Conservation (phyloP, 2,113 vertebrate genomes). For the Naja naja region DNA sequence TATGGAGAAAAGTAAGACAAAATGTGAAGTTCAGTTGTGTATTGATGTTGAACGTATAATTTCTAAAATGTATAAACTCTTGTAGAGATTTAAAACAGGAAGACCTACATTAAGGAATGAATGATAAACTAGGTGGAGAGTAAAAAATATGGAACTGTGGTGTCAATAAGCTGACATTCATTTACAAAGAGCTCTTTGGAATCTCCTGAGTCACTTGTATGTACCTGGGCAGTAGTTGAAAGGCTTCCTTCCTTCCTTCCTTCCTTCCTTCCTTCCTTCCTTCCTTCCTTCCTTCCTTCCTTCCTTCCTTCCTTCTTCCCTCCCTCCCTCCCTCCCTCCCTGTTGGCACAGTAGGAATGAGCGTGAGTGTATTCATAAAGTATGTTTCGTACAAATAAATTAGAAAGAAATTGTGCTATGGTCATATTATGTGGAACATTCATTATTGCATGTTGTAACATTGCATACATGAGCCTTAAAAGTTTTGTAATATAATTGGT, state of each 20-base stretch:
- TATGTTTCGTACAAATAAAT: not conserved
- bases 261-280: not conserved
- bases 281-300: not conserved
- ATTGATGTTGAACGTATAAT: not conserved
- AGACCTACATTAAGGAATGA: not conserved
- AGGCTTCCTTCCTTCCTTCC: not conserved
- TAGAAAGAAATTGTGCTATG: not conserved
- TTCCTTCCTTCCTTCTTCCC: not conserved
- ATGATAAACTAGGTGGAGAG: not conserved
- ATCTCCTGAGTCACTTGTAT: not conserved
- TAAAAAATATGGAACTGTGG: not conserved
- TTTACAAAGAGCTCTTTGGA: not conserved
- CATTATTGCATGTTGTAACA: not conserved
- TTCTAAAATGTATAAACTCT: not conserved
- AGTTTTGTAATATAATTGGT: not conserved
- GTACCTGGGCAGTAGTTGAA: not conserved
- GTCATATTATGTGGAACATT: not conserved
- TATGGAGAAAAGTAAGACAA: not conserved
- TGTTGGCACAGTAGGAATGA: not conserved
- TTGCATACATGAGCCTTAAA: not conserved
- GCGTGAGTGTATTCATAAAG: not conserved
- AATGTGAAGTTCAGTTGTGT: not conserved
- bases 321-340: not conserved
- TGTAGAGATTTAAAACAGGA: not conserved
- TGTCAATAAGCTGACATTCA: not conserved